Percentiles rank a stretch among this genome's conserved stretches.
Evolutionary conservation across 2,888 invertebrate genomes (phyloP).

Genomic region (Sacculina carcini): DNA sequence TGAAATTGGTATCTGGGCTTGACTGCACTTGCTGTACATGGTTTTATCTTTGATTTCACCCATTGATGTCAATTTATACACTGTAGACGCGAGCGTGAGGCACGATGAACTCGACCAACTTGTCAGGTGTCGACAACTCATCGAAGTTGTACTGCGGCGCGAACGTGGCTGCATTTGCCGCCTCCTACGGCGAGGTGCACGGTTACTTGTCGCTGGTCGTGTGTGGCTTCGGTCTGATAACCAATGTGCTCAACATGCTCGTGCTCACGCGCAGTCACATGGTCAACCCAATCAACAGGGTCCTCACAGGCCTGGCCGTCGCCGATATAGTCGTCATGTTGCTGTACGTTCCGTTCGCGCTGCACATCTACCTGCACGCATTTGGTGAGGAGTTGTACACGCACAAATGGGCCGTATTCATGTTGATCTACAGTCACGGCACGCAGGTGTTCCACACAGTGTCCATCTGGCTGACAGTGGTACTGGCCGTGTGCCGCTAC

Average conservation of each 20-base stretch:
- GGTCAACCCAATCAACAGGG: constrained; percentile 70
- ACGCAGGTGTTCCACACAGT: constrained; percentile 66
- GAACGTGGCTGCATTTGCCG: constrained; percentile 24
- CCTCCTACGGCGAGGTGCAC: constrained; percentile 42
- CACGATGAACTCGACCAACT: no score
- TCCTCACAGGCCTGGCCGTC: constrained; percentile 63
- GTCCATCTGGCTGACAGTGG: constrained; percentile 74
- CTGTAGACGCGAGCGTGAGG: no score
- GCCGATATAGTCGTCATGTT: constrained; percentile 77
- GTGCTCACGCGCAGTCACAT: constrained; percentile 70
- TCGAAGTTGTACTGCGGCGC: constrained; percentile 13
- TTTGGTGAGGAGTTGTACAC: constrained; percentile 29
- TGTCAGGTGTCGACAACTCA: no score
- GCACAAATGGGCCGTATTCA: constrained; percentile 54
- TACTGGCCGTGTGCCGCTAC: constrained; percentile 75
- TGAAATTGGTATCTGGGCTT: no score
- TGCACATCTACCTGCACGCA: constrained; percentile 40
- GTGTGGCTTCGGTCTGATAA: constrained; percentile 65
- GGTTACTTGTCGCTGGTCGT: constrained; percentile 62
- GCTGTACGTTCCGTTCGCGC: constrained; percentile 63
- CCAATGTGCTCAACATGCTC: constrained; percentile 72
- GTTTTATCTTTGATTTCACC: no score
- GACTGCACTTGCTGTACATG: no score
- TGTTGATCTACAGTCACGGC: constrained; percentile 71
- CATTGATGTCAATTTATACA: no score